Evolutionary conservation across 2,888 invertebrate genomes (phyloP).

Genomic region (Zygogramma bicolorata): DNA sequence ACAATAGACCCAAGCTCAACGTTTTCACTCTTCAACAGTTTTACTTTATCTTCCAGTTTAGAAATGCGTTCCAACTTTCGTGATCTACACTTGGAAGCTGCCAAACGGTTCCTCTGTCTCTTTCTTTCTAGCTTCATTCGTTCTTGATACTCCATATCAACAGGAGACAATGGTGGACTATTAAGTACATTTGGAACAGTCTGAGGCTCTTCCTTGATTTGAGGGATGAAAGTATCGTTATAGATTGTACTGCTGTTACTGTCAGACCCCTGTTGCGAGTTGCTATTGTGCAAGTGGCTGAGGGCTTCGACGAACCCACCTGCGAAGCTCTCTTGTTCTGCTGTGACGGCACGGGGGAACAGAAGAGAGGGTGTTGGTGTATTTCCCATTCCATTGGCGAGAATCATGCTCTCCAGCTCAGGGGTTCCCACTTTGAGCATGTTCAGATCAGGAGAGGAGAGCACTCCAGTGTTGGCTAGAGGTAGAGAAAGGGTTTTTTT

Average conservation of each 20-base stretch:
- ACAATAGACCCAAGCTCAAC: slow-evolving; percentile 85
- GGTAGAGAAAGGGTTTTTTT: slow-evolving; percentile 80
- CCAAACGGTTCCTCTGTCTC: slow-evolving; percentile 93
- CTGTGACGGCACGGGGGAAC: slow-evolving; percentile 75
- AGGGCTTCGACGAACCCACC: slow-evolving; percentile 92
- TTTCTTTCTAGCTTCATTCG: slow-evolving; percentile 96
- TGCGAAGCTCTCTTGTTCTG: slow-evolving; percentile 91
- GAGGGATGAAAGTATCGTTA: slow-evolving; percentile 72
- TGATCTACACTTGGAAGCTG: slow-evolving; percentile 96
- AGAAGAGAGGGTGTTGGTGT: slow-evolving; percentile 80
- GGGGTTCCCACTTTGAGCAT: slow-evolving; percentile 80
- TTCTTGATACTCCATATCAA: slow-evolving; percentile 97
- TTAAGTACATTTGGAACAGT: slow-evolving; percentile 79
- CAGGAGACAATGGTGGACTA: slow-evolving; percentile 88
- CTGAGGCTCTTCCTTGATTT: slow-evolving; percentile 93
- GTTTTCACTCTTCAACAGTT: slow-evolving; percentile 90
- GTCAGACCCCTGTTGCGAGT: slow-evolving; percentile 66
- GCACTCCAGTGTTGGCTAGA: slow-evolving; percentile 70
- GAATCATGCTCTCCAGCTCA: slow-evolving; percentile 81
- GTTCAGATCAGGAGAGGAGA: slow-evolving; percentile 88
- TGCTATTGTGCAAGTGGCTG: slow-evolving; percentile 84
- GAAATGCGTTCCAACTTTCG: slow-evolving; percentile 96
- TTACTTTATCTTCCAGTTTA: slow-evolving; percentile 94
- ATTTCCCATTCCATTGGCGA: slow-evolving; percentile 77
- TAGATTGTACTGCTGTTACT: slow-evolving; percentile 72